A percentile compares a stretch with the other conserved stretches of the same genome.
Conservation (phyloP, 1,140 invertebrate genomes). For the Ceratosolen solmsi region DNA sequence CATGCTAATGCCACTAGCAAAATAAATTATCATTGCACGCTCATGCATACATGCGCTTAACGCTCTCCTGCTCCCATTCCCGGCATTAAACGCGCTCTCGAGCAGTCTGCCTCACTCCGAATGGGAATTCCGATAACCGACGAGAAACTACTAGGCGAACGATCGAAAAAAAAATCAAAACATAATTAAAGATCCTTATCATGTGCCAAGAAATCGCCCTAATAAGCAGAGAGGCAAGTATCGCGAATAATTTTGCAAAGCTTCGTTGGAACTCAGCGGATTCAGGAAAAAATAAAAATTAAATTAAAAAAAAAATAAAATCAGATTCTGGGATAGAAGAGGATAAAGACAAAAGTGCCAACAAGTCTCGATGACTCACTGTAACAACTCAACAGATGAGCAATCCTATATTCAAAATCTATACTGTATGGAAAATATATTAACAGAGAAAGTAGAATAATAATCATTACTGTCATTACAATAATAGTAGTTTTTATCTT, state of each 20-base stretch:
- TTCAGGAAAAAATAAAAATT: constrained; percentile 6
- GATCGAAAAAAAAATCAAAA: constrained; percentile 40
- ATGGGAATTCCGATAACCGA: constrained; percentile 47
- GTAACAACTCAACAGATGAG: background rate
- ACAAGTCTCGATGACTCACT: constrained; percentile 29
- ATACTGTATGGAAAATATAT: background rate
- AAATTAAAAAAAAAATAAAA: constrained; percentile 31
- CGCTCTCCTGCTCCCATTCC: constrained; percentile 24
- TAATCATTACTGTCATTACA: background rate
- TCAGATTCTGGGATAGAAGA: constrained; percentile 48
- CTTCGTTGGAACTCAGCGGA: constrained; percentile 27
- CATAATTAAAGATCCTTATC: constrained; percentile 52
- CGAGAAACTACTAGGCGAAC: constrained; percentile 31
- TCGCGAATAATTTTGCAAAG: constrained; percentile 41
- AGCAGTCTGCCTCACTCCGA: background rate
- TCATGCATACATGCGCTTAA: background rate
- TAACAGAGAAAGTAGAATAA: background rate
- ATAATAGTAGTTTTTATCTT: background rate
- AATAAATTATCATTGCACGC: constrained; percentile 42
- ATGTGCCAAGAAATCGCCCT: constrained; percentile 46
- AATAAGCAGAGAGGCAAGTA: constrained; percentile 39
- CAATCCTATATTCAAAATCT: background rate
- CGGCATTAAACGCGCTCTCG: background rate
- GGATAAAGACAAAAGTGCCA: constrained; percentile 22
- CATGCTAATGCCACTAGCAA: constrained; percentile 31